A percentile compares a stretch with the other conserved stretches of the same genome.
Evolutionary conservation across 2,113 vertebrate genomes (phyloP).

Genomic region (Patagioenas fasciata): DNA sequence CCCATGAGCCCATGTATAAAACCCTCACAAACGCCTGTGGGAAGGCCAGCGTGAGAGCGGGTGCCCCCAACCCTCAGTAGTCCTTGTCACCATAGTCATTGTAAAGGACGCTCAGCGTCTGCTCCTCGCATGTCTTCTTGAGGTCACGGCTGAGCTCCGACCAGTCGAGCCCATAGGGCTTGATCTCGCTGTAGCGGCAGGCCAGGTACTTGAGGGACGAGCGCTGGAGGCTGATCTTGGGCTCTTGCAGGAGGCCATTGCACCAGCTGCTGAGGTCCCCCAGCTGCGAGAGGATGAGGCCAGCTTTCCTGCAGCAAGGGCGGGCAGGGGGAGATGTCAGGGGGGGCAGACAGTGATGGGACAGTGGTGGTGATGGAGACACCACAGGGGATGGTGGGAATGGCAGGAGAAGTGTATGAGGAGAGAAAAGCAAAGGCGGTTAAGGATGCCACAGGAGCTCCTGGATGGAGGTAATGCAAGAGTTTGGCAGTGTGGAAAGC

Average conservation of each 20-base stretch:
- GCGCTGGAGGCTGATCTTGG: slow-evolving; percentile 90
- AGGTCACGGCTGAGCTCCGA: slow-evolving; percentile 89
- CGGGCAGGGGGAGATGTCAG: neutral
- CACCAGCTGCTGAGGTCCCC: slow-evolving; percentile 93
- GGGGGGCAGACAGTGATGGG: neutral
- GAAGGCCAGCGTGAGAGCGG: neutral
- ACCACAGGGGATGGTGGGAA: neutral
- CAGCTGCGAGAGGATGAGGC: slow-evolving; percentile 93
- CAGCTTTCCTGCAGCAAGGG: slow-evolving; percentile 85
- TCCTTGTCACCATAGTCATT: slow-evolving; percentile 97
- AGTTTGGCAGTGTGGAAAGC: neutral
- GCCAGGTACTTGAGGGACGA: slow-evolving; percentile 89
- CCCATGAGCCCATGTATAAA: slow-evolving; percentile 48
- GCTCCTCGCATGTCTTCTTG: slow-evolving; percentile 93
- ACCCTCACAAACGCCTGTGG: neutral
- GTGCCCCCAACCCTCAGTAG: slow-evolving; percentile 71
- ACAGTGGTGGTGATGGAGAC: neutral
- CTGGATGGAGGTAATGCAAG: neutral
- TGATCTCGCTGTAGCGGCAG: slow-evolving; percentile 96
- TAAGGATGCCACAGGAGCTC: neutral
- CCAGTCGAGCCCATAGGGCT: slow-evolving; percentile 92
- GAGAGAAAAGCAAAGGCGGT: slow-evolving; percentile 20
- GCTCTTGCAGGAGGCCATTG: slow-evolving; percentile 90
- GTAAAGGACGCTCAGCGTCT: slow-evolving; percentile 90
- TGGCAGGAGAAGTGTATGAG: neutral